phyloP scores from a whole-genome alignment of 2,113 vertebrate genomes.

The Lasiurus cinereus region DNA sequence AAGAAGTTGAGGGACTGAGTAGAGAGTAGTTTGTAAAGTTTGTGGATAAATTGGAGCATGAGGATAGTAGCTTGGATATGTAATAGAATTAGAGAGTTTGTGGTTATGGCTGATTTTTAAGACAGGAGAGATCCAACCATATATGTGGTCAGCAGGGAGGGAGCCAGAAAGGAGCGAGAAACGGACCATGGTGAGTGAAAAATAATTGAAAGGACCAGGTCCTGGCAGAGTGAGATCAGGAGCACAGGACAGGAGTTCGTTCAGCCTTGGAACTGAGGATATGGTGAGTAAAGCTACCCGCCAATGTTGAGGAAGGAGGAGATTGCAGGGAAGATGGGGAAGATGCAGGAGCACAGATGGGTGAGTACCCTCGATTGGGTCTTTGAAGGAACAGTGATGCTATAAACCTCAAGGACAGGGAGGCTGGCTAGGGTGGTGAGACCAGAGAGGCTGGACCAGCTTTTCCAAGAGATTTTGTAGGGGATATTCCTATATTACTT shows the following conservation, averaged over 20 bases:
- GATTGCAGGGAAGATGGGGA: neutral
- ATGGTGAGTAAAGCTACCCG: too few relatives aligned
- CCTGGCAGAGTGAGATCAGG: neutral
- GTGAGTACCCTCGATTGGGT: neutral
- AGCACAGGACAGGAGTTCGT: neutral
- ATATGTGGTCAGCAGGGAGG: neutral
- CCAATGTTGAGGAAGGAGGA: neutral
- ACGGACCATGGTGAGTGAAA: neutral
- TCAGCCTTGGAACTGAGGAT: neutral
- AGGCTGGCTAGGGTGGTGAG: neutral
- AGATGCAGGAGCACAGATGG: neutral
- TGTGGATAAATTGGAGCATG: neutral
- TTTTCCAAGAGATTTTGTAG: constrained; percentile 5
- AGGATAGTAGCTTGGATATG: neutral
- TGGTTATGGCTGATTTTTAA: neutral
- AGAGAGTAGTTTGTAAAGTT: neutral
- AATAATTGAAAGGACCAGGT: neutral
- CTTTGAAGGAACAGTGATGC: neutral
- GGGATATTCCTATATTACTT: neutral
- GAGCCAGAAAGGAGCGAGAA: neutral
- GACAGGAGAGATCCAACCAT: neutral
- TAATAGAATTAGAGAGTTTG: neutral
- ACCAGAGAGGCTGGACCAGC: neutral
- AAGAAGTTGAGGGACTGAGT: neutral
- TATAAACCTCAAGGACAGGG: neutral